Evolutionary conservation across 2,113 vertebrate genomes (phyloP).

Genomic region (Theristicus caerulescens): DNA sequence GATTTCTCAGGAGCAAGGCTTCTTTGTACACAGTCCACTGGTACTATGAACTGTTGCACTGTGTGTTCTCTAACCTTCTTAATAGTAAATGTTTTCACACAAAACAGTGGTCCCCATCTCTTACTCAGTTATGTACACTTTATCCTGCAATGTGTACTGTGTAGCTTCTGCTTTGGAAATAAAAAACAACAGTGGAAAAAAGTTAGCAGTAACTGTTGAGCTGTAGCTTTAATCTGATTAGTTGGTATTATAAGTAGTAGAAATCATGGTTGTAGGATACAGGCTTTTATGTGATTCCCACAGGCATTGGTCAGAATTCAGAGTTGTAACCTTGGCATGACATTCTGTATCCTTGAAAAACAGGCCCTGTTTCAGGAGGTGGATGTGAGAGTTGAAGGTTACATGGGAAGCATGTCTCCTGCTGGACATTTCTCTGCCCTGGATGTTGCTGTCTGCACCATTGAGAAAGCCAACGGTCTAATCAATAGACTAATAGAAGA

Average conservation of each 20-base stretch:
- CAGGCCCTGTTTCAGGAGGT: constrained; percentile 92
- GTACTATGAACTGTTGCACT: neutral
- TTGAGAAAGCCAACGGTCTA: constrained; percentile 95
- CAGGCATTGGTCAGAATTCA: neutral
- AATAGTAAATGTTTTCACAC: neutral
- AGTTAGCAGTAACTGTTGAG: neutral
- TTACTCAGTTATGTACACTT: neutral
- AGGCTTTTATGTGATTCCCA: neutral
- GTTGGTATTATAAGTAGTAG: neutral
- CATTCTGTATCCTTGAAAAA: constrained; percentile 19
- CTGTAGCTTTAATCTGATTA: neutral
- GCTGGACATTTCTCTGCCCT: constrained; percentile 80
- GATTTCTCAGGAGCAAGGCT: neutral
- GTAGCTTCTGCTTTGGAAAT: neutral
- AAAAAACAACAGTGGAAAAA: neutral
- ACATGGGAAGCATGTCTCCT: constrained; percentile 90
- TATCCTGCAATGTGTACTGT: neutral
- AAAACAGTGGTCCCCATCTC: neutral
- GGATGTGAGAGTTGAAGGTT: constrained; percentile 89
- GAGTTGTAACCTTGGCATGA: neutral
- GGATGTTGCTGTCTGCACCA: constrained; percentile 96
- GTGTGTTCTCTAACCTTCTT: neutral
- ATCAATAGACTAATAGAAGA: constrained; percentile 95
- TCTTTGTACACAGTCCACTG: neutral
- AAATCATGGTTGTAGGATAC: neutral